Evolutionary conservation across 2,113 vertebrate genomes (phyloP).

Genomic region (Menidia beryllina): DNA sequence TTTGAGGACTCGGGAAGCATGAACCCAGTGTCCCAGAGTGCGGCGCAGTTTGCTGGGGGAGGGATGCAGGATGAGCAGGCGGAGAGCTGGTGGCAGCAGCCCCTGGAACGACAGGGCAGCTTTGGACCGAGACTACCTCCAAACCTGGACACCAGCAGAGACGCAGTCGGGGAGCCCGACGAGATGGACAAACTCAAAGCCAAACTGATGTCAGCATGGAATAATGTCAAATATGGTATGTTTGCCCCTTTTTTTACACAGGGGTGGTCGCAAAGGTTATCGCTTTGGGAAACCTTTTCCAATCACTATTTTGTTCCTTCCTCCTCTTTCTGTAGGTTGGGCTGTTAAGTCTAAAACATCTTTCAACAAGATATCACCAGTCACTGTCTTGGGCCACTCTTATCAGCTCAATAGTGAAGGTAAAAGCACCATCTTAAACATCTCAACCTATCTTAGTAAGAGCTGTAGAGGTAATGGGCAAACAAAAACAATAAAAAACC

Average conservation of each 20-base stretch:
- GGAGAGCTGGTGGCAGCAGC: conserved; percentile 59
- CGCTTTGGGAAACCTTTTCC: not conserved
- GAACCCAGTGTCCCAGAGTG: conserved; percentile 90
- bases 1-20: conserved; percentile 72
- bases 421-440: conserved; percentile 44
- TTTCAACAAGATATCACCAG: conserved; percentile 88
- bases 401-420: conserved; percentile 88
- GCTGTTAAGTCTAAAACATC: conserved; percentile 88
- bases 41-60: conserved; percentile 84
- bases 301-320: not conserved
- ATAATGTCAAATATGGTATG: conserved; percentile 93
- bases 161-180: conserved; percentile 80
- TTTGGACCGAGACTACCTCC: conserved; percentile 48
- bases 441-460: not conserved
- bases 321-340: conserved; percentile 83
- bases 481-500: not conserved
- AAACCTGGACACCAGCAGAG: conserved; percentile 47
- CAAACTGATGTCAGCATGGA: conserved; percentile 90
- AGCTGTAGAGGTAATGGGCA: not conserved
- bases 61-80: conserved; percentile 80
- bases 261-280: not conserved
- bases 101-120: conserved; percentile 70
- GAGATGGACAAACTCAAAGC: conserved; percentile 92
- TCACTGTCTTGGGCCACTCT: conserved; percentile 85
- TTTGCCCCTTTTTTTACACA: not conserved